Evolutionary conservation across 2,888 invertebrate species (phyloP), one percentile per base, ranked within the genome.

Genomic region (Stenoptilia bipunctidactyla): DNA sequence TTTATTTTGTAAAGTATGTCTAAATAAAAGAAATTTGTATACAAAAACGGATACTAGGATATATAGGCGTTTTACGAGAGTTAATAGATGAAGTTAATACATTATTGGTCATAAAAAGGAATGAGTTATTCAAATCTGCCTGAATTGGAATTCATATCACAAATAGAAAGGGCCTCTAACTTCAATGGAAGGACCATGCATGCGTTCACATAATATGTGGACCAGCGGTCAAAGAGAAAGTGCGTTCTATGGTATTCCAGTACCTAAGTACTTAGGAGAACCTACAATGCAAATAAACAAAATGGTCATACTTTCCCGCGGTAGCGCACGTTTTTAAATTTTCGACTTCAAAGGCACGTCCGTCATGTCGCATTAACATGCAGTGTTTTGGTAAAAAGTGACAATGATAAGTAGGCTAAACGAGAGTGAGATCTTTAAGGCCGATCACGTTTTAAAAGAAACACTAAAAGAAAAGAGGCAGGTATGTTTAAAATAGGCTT

Each of bases 121-220:
- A n/a, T n/a, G n/a, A n/a, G 10, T 30, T 30, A 4, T 8, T 8
- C 30, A 25, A 41, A 45, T 37, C 40, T 41, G 27, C 10, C 30
- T 34, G 40, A 45, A 50, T 61, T 55, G 39, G 40, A 41, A 66
- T 67, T 66, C 67, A 48, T 53, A 38, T 47, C 58, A 50, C 60
- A 53, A 57, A 61, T 61, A 52, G 65, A 68, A 66, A 69, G 61
- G 67, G 61, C 50, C 20, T 30, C 3, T 30, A 4, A n/a, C 3
- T 4, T 30, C 30, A 2, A 9, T 30, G 2, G n/a, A 30, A 30
- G 30, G 30, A 30, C 30, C 30, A n/a, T n/a, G n/a, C n/a, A n/a
- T n/a, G n/a, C n/a, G n/a, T n/a, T n/a, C n/a, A n/a, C n/a, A n/a
- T n/a, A 30, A 30, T 10, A 30, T 30, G 30, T 30, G 3, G 30